These are phyloP conservation scores for Rhynchonycteris naso DNA, from an alignment of 2,797 vertebrate genomes.

Conservation along the genomic window DNA sequence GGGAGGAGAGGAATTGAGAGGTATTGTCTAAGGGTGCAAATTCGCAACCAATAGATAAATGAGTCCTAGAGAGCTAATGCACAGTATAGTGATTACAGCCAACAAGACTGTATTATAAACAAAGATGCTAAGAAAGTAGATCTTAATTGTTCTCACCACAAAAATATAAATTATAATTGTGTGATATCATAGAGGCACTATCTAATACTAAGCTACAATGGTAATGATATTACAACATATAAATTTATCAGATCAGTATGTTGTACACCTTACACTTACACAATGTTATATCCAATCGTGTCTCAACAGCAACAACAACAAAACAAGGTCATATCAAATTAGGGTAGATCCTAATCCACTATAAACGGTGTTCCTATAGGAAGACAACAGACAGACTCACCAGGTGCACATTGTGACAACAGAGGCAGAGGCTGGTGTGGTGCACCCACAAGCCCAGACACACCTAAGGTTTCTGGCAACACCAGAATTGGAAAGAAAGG, in stretches of 20 bases:
- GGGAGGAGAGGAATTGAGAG: neutral
- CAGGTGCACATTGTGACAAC: rapidly evolving
- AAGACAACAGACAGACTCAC: neutral
- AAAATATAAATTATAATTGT: neutral
- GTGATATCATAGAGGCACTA: neutral
- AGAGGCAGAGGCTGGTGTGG: rapidly evolving
- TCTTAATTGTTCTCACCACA: neutral
- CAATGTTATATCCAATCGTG: neutral
- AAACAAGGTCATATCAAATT: neutral
- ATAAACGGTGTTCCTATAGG: neutral
- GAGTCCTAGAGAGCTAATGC: neutral
- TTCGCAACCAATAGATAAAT: neutral
- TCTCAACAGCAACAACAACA: neutral
- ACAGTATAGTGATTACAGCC: neutral
- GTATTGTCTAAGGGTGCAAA: neutral
- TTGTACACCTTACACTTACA: neutral
- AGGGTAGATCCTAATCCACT: neutral
- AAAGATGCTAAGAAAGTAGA: neutral
- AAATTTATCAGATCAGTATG: neutral
- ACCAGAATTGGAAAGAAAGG: neutral
- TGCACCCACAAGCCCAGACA: neutral
- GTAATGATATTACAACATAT: neutral
- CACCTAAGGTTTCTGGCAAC: neutral
- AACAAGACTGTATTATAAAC: neutral
- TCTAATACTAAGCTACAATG: neutral